Evolutionary conservation across 2,888 invertebrate species (phyloP).

Genomic region (Microplitis manilae): DNA sequence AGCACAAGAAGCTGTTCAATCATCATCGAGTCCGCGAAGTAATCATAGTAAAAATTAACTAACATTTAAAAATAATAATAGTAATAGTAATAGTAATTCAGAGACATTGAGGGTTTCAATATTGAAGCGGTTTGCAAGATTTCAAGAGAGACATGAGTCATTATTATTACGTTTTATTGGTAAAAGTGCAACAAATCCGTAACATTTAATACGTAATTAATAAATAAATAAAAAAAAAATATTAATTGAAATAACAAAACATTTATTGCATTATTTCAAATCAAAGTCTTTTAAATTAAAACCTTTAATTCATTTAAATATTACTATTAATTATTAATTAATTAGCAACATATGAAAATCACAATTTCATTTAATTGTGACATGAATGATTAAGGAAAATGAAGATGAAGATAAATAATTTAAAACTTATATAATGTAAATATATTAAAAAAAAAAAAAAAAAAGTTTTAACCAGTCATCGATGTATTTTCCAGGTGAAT

Average conservation of each 20-base stretch:
- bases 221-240: not conserved
- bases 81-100: constrained; percentile 51
- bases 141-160: constrained; percentile 63
- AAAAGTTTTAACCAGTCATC: not conserved
- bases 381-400: not conserved
- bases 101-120: constrained; percentile 67
- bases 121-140: constrained; percentile 65
- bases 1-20: constrained; percentile 73
- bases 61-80: constrained; percentile 47
- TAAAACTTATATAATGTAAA: constrained; percentile 2
- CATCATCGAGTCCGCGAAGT: constrained; percentile 71
- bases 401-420: constrained; percentile 16
- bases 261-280: not conserved
- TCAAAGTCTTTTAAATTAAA: not conserved
- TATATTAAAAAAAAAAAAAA: not conserved
- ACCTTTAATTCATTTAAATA: constrained; percentile 6
- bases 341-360: not conserved
- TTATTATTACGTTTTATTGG: constrained; percentile 65
- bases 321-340: not conserved
- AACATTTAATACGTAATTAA: constrained; percentile 31
- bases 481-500: constrained; percentile 1
- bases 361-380: not conserved
- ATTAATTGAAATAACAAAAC: not conserved
- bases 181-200: constrained; percentile 64
- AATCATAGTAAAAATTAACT: constrained; percentile 67